These are phyloP conservation scores for Pteria penguin DNA, from an alignment of 2,888 invertebrate genomes.

Conservation along the genomic window DNA sequence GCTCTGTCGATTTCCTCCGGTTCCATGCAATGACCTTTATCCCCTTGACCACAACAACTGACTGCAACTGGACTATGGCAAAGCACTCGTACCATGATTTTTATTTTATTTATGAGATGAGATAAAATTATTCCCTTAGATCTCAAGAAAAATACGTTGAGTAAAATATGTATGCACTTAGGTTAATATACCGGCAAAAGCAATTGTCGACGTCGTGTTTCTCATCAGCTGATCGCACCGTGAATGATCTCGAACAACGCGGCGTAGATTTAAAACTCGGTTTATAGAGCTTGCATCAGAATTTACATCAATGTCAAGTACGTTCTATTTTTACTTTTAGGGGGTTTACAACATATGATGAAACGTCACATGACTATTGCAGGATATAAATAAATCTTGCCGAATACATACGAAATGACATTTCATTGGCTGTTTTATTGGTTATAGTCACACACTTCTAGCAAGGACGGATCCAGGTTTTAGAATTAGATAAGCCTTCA, in stretches of 20 bases:
- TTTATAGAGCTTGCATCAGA: slow-evolving; percentile 26
- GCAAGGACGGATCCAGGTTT: too few relatives aligned
- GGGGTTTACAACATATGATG: slow-evolving; percentile 27
- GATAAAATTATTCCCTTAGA: neutral
- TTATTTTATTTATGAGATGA: too few relatives aligned
- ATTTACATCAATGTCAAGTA: slow-evolving; percentile 12
- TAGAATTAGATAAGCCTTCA: too few relatives aligned
- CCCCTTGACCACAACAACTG: slow-evolving; percentile 10
- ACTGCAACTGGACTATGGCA: slow-evolving; percentile 39
- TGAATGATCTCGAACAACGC: slow-evolving; percentile 15
- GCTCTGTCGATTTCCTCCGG: slow-evolving; percentile 17
- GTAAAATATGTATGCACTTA: too few relatives aligned
- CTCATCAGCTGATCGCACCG: slow-evolving; percentile 36
- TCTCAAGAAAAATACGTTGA: neutral
- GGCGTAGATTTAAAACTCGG: slow-evolving; percentile 5
- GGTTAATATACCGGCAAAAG: too few relatives aligned
- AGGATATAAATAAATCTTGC: slow-evolving; percentile 26
- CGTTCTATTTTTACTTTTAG: slow-evolving; percentile 1
- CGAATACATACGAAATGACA: slow-evolving; percentile 10
- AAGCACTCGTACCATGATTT: slow-evolving; percentile 65
- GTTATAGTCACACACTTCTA: too few relatives aligned
- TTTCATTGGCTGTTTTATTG: slow-evolving; percentile 24
- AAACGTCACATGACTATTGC: neutral
- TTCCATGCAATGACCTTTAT: neutral
- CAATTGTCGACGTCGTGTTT: slow-evolving; percentile 21